Conservation (phyloP, 2,888 invertebrate species). For the Cetonia aurata region DNA sequence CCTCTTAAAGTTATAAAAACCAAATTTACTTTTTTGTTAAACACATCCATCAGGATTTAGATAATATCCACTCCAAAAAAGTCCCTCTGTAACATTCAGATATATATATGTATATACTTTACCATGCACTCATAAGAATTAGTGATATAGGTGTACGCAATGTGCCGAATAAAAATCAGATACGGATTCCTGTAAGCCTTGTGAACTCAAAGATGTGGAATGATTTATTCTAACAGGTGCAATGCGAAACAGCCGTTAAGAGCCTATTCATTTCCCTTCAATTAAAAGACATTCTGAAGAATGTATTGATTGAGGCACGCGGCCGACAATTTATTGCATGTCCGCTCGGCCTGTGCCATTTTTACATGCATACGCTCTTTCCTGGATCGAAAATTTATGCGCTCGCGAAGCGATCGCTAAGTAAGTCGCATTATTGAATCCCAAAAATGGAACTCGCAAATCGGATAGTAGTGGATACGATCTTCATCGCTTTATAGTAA, state of each 20-base stretch:
- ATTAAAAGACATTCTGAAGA: conserved; percentile 44
- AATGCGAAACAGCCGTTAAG: conserved; percentile 44
- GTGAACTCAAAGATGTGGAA: conserved; percentile 29
- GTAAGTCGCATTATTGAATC: conserved; percentile 44
- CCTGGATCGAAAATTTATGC: conserved; percentile 37
- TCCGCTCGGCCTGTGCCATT: conserved; percentile 24
- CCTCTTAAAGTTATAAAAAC: no score
- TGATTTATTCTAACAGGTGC: conserved; percentile 48
- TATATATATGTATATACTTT: no score
- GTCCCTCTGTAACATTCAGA: no score
- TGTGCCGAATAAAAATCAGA: conserved; percentile 45
- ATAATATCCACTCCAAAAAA: no score
- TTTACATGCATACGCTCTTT: conserved; percentile 37
- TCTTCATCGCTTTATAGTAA: conserved; percentile 4
- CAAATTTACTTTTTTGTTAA: no score
- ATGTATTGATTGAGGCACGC: conserved; percentile 45
- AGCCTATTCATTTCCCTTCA: conserved; percentile 45
- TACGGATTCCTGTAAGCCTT: conserved; percentile 41
- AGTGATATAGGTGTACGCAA: not conserved
- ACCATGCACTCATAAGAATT: no score
- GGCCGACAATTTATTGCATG: conserved; percentile 41
- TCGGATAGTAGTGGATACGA: conserved; percentile 4
- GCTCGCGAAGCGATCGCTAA: conserved; percentile 21
- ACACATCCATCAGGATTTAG: no score
- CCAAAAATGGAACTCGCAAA: conserved; percentile 37